Evolutionary conservation across 1,140 invertebrate species (phyloP).

Genomic region (Pseudachorutes palmiensis): DNA sequence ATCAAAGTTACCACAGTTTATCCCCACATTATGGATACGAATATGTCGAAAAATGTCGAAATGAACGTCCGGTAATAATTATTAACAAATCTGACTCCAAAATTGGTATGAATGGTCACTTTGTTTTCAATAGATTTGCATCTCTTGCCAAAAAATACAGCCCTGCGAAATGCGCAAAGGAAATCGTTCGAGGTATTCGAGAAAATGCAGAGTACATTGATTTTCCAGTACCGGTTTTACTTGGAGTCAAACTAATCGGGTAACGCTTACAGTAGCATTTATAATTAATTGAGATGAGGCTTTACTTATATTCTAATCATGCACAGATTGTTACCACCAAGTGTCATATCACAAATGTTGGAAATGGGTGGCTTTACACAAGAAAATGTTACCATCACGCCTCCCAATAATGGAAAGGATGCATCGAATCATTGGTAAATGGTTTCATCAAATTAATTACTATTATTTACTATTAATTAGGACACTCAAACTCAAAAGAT

Average conservation of each 20-base stretch:
- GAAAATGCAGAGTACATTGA: not conserved
- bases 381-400: not conserved
- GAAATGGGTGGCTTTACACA: not conserved
- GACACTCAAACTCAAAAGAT: too few relatives aligned
- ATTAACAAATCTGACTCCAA: not conserved
- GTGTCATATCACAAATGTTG: not conserved
- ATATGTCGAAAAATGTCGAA: too few relatives aligned
- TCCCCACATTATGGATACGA: slow-evolving; percentile 75
- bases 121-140: not conserved
- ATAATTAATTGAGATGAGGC: not conserved
- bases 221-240: not conserved
- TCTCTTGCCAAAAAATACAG: not conserved
- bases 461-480: too few relatives aligned
- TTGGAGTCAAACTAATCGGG: not conserved
- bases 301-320: too few relatives aligned
- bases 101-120: slow-evolving; percentile 6
- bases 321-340: not conserved
- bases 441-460: too few relatives aligned
- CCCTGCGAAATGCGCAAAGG: not conserved
- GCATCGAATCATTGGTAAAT: too few relatives aligned
- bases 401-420: not conserved
- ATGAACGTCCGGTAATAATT: too few relatives aligned
- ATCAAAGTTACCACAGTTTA: slow-evolving; percentile 70
- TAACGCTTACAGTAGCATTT: not conserved
- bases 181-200: not conserved